Evolutionary conservation across 2,888 invertebrate species (phyloP).

Genomic region (Parapristionchus giblindavisi): DNA sequence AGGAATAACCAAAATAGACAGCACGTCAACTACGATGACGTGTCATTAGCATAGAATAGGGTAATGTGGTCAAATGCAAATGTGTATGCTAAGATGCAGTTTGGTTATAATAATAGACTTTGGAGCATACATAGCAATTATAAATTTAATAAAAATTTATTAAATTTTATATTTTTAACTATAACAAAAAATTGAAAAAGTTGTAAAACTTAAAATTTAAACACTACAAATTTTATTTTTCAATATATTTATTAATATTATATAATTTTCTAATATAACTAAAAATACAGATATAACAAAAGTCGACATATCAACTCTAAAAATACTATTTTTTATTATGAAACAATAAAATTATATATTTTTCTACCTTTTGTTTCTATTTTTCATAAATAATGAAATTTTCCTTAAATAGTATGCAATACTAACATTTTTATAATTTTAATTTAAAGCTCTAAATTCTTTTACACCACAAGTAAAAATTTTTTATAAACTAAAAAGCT

Average conservation of each 20-base stretch:
- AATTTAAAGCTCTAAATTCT: conserved; percentile 50
- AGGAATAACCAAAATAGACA: too few species aligned
- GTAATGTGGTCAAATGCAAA: too few species aligned
- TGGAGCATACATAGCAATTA: too few species aligned
- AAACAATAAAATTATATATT: conserved; percentile 53
- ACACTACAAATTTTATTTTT: conserved; percentile 55
- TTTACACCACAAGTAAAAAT: conserved; percentile 57
- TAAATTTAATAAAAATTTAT: conserved; percentile 49
- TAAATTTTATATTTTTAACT: conserved; percentile 42
- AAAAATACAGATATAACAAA: conserved; percentile 54
- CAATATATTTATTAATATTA: conserved; percentile 42
- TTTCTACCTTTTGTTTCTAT: conserved; percentile 53
- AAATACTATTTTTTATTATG: conserved; percentile 52
- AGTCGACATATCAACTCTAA: conserved; percentile 55
- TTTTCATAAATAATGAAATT: conserved; percentile 50
- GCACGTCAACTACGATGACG: too few species aligned
- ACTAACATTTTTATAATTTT: conserved; percentile 51
- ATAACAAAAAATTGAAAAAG: conserved; percentile 47
- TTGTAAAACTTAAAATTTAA: conserved; percentile 53
- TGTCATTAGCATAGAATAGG: too few species aligned
- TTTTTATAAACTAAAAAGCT: conserved; percentile 55
- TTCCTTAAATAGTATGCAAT: conserved; percentile 75
- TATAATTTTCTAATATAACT: conserved; percentile 58
- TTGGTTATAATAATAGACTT: too few species aligned
- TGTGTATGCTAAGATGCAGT: too few species aligned